phyloP scores from a whole-genome alignment of 2,888 invertebrate species.

The Melikaiella ostensackeni region DNA sequence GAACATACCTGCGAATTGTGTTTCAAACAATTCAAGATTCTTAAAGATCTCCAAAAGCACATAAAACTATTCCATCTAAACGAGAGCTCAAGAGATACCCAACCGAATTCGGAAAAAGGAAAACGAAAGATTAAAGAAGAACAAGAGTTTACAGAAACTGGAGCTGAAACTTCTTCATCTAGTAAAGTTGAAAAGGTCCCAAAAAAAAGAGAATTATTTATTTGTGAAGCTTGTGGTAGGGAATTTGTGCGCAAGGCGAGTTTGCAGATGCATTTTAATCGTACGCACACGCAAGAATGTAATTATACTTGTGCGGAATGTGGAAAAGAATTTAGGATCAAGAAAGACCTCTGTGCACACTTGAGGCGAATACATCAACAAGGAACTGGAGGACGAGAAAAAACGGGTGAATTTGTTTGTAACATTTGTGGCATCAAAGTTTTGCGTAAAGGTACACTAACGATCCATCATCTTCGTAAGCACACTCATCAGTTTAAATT shows the following conservation, averaged over 20 bases:
- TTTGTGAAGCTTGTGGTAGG: background rate
- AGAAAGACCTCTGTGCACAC: background rate
- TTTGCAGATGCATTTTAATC: background rate
- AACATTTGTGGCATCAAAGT: constrained; percentile 63
- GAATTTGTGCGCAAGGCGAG: background rate
- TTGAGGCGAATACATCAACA: constrained; percentile 48
- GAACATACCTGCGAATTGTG: constrained; percentile 44
- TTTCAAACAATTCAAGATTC: constrained; percentile 8
- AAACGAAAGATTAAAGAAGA: background rate
- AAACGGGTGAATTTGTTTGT: constrained; percentile 46
- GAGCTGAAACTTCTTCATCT: background rate
- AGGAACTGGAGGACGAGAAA: background rate
- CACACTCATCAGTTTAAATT: constrained; percentile 60
- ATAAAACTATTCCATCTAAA: background rate
- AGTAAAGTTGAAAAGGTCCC: background rate
- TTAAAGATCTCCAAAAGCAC: constrained; percentile 42
- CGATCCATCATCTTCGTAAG: constrained; percentile 68
- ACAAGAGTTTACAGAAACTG: background rate
- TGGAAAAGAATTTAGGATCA: background rate
- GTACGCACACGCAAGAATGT: background rate
- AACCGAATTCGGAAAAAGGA: background rate
- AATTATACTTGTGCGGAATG: background rate
- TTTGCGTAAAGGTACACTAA: constrained; percentile 63
- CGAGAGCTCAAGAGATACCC: background rate
- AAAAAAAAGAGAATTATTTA: background rate